phyloP scores from a whole-genome alignment of 2,797 vertebrate genomes.

The Tragopan temminckii region DNA sequence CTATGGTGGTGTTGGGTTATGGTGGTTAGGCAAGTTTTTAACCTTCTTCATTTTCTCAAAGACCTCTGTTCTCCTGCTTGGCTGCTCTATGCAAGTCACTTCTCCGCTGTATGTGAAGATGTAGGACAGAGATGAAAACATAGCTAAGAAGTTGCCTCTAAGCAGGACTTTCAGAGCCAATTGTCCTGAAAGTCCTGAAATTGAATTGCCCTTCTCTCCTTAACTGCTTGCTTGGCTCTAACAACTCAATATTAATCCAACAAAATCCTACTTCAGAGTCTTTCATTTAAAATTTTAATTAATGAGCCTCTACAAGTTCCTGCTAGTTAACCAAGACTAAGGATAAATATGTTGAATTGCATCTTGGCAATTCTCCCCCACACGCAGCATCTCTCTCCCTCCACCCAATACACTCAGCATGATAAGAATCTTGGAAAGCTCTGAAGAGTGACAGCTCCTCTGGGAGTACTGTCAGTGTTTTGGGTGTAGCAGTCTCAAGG shows the following conservation, averaged over 20 bases:
- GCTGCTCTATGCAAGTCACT: background rate
- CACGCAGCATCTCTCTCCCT: background rate
- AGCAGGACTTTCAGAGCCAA: background rate
- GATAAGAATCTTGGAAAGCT: background rate
- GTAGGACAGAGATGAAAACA: background rate
- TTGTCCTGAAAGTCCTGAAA: background rate
- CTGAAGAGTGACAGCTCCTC: background rate
- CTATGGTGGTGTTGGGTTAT: background rate
- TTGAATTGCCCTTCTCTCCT: background rate
- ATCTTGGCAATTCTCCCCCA: background rate
- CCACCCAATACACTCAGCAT: accelerated
- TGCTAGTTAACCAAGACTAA: background rate
- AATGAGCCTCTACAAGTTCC: background rate
- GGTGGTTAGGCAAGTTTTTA: background rate
- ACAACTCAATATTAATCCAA: background rate
- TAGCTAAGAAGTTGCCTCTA: background rate
- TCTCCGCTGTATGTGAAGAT: background rate
- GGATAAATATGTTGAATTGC: background rate
- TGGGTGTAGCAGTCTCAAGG: background rate
- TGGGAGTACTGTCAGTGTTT: background rate
- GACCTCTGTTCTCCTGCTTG: background rate
- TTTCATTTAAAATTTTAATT: background rate
- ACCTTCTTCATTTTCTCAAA: background rate
- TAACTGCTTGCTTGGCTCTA: background rate
- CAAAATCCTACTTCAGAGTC: background rate